Base-by-base conservation (phyloP, 1,140 invertebrate species). In the Conus betulinus region DNA sequence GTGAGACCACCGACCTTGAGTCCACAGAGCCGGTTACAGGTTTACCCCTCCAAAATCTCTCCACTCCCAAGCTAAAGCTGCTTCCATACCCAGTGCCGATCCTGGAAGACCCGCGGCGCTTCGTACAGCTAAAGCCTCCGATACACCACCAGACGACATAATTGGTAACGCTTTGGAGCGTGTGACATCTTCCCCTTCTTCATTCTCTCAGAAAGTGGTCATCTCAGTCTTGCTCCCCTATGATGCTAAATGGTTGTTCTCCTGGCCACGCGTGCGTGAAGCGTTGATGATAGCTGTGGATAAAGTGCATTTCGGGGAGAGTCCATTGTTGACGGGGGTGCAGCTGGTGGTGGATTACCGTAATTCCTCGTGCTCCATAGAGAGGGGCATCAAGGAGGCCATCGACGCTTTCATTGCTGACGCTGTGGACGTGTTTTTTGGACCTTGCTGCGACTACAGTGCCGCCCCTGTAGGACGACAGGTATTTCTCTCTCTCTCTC, bases 361-460 rank as follows among this genome's bases (percentile, higher is more conserved):
- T 6, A 91, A 94, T 86, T 92, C 93, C 0, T 88, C 91, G 7
- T 94, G 94, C 85, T 89, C 87, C 39, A 89, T 92, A 20, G 88
- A 90, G 0, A 10, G 87, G 52, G 91, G 92, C 0, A 93, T 94
- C 74, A 93, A 93, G 27, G 90, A 92, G 57, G 94, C 94, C 11
- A 93, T 94, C 52, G 91, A 92, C 11, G 92, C 92, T 63, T 94
- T 91, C 90, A 86, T 94, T 4, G 76, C 89, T 53, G 88, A 87
- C 10, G 87, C 91, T 53, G 91, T 93, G 13, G 97, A 99, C 95
- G 98, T 97, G 1, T 98, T 99, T 93, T 96, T 99, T 92, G 98
- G 98, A 0, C 97, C 98, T 0, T 97, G 98, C 10, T 99, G 98
- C 95, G 98, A 98, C 91, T 99, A 98, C 94, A 98, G 98, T 0